Evolutionary conservation across 2,113 vertebrate genomes (phyloP).

Genomic region (Cochlearius cochlearius): DNA sequence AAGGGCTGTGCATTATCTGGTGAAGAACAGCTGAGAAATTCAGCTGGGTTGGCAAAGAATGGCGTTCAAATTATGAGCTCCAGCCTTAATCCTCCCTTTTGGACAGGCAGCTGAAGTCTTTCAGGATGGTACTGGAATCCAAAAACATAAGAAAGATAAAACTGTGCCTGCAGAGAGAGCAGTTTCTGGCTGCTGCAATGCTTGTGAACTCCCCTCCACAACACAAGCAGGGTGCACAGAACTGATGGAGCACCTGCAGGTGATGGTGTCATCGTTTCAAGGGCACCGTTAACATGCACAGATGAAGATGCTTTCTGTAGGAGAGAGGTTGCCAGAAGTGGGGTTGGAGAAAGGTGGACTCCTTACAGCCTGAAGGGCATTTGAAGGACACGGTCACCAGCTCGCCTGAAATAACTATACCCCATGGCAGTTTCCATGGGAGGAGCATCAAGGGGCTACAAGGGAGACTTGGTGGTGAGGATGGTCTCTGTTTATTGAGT

Average conservation of each 20-base stretch:
- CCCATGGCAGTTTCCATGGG: not conserved
- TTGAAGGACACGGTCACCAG: not conserved
- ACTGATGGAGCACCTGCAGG: not conserved
- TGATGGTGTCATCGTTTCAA: not conserved
- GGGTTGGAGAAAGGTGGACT: not conserved
- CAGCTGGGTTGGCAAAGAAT: slow-evolving; percentile 14
- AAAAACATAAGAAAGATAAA: slow-evolving; percentile 20
- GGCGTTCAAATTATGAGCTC: slow-evolving; percentile 14
- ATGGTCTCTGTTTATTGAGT: not conserved
- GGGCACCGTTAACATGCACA: not conserved
- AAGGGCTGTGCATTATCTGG: slow-evolving; percentile 21
- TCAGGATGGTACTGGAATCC: not conserved
- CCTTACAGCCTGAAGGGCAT: not conserved
- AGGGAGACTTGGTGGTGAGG: not conserved
- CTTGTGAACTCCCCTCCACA: not conserved
- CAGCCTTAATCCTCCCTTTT: slow-evolving; percentile 29
- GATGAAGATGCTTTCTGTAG: not conserved
- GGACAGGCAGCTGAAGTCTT: slow-evolving; percentile 4
- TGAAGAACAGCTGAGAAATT: slow-evolving; percentile 55
- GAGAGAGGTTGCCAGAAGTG: not conserved
- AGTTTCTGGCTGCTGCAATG: not conserved
- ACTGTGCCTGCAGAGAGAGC: not conserved
- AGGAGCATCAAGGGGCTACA: not conserved
- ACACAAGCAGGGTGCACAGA: not conserved
- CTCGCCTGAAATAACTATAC: not conserved